phyloP scores from a whole-genome alignment of 2,113 vertebrate genomes.

The Ptyas mucosa region DNA sequence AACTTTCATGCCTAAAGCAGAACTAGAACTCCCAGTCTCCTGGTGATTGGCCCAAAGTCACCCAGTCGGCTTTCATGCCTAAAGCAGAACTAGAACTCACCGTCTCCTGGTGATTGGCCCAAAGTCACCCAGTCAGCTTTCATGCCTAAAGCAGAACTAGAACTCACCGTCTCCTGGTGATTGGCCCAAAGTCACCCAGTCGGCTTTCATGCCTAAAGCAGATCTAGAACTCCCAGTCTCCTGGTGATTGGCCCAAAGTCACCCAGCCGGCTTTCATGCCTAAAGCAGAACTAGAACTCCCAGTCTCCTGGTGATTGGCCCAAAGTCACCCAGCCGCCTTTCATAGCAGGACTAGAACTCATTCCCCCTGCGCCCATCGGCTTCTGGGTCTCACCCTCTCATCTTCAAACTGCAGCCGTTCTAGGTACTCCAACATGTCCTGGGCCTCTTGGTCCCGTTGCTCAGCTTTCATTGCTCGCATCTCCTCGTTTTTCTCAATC shows the following conservation, averaged over 20 bases:
- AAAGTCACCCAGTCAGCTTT: too few species aligned
- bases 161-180: too few species aligned
- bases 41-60: too few species aligned
- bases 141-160: too few species aligned
- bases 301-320: background rate
- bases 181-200: too few species aligned
- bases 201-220: background rate
- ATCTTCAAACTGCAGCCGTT: conserved; percentile 77
- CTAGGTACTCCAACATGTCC: conserved; percentile 69
- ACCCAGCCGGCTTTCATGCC: background rate
- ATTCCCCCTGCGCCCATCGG: background rate
- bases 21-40: too few species aligned
- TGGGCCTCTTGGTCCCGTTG: conserved; percentile 76
- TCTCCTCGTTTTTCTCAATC: conserved; percentile 74
- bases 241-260: background rate
- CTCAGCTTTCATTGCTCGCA: conserved; percentile 65
- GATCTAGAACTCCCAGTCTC: background rate
- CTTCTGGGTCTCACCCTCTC: conserved; percentile 64
- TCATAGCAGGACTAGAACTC: background rate
- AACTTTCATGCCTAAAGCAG: too few species aligned
- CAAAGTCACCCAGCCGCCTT: background rate
- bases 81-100: too few species aligned
- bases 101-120: too few species aligned
- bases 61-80: too few species aligned
- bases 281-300: background rate